phyloP scores from a whole-genome alignment of 2,113 vertebrate genomes.

The Pterocles gutturalis region DNA sequence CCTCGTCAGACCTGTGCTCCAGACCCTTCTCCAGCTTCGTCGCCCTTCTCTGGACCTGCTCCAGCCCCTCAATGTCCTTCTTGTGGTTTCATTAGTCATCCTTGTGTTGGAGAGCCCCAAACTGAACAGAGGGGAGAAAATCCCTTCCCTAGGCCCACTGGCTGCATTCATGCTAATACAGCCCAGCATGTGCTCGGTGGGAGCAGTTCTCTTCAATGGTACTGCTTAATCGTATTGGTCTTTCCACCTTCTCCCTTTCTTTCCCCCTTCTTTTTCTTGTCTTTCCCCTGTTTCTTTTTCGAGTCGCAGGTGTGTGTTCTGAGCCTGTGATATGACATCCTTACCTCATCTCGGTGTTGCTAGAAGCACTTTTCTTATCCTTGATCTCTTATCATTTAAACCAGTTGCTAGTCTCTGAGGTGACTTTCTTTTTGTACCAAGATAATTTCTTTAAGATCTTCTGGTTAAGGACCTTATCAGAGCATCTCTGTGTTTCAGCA shows the following conservation, averaged over 20 bases:
- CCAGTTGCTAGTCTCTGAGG: background rate
- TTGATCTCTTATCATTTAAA: background rate
- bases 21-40: too few species aligned
- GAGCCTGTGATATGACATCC: background rate
- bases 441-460: background rate
- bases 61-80: too few species aligned
- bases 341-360: background rate
- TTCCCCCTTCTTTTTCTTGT: background rate
- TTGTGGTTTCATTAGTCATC: too few species aligned
- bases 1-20: too few species aligned
- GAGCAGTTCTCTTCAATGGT: background rate
- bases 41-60: too few species aligned
- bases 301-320: background rate
- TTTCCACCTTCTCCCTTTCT: background rate
- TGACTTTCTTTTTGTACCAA: background rate
- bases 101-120: background rate
- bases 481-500: background rate
- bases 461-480: background rate
- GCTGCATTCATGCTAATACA: background rate
- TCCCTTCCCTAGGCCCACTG: background rate
- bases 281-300: background rate
- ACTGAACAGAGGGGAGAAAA: background rate
- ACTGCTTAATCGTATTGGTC: background rate
- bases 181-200: background rate
- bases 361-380: background rate